Conservation (phyloP, 30 jellyfish, hydroid and myxozoan genomes). For the Pseudorhiza aurosa region DNA sequence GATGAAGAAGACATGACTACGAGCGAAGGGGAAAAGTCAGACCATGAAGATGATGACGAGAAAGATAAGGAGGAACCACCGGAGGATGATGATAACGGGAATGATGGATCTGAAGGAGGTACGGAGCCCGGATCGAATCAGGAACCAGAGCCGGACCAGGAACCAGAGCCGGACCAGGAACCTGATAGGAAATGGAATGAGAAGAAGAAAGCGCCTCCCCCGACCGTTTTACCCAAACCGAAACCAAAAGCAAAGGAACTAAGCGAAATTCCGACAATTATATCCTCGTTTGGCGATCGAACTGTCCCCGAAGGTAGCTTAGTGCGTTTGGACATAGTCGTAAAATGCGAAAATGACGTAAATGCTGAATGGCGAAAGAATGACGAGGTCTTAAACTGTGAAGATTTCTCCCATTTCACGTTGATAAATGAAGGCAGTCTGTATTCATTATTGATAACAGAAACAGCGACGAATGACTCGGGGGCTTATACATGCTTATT, state of each 20-base stretch:
- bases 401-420: constrained; percentile 64
- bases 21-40: constrained; percentile 54
- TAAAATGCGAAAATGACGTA: constrained; percentile 40
- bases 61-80: constrained; percentile 12
- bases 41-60: constrained; percentile 48
- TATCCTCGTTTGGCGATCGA: constrained; percentile 41
- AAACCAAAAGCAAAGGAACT: constrained; percentile 34
- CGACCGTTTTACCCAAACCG: constrained; percentile 67
- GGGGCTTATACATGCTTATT: constrained; percentile 65
- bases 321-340: constrained; percentile 73
- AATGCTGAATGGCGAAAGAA: constrained; percentile 72
- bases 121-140: no score
- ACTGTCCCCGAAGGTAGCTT: constrained; percentile 78
- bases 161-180: constrained; percentile 26
- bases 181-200: constrained; percentile 11
- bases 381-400: constrained; percentile 57
- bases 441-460: constrained; percentile 78
- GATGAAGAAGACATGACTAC: constrained; percentile 63
- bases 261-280: constrained; percentile 49
- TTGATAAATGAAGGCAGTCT: constrained; percentile 70
- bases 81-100: constrained; percentile 36
- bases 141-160: constrained; percentile 47
- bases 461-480: constrained; percentile 68
- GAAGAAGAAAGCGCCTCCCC: constrained; percentile 62
- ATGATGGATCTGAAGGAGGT: constrained; percentile 5